Evolutionary conservation across 35 echinoderm and acorn worm species (phyloP).

Genomic region (Acanthaster planci): DNA sequence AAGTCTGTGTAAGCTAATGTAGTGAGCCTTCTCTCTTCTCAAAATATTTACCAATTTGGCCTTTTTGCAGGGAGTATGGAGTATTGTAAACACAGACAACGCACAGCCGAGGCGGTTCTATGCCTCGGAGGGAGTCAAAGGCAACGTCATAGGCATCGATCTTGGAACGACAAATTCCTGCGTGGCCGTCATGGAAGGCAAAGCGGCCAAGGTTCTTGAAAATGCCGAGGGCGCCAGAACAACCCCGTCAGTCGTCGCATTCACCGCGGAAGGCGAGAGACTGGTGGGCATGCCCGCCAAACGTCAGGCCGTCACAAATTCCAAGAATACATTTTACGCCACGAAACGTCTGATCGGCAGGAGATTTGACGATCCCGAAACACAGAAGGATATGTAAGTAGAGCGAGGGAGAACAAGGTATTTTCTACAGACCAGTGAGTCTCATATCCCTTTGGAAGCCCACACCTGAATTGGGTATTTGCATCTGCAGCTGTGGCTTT

Average conservation of each 20-base stretch:
- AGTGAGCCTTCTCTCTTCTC: not conserved
- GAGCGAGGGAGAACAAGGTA: not conserved
- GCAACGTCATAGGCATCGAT: conserved; percentile 88
- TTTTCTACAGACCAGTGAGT: too few relatives aligned
- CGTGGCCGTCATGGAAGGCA: conserved; percentile 97
- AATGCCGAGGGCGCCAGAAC: conserved; percentile 98
- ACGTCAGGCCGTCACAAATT: conserved; percentile 95
- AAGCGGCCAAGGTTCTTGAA: conserved; percentile 80
- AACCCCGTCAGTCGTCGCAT: conserved; percentile 96
- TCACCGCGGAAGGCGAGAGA: conserved; percentile 83
- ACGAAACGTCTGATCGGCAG: conserved; percentile 92
- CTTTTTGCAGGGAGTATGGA: conserved; percentile 67
- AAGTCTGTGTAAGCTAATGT: not conserved
- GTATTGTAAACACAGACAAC: conserved; percentile 48
- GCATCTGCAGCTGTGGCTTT: too few relatives aligned
- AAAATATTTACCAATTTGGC: not conserved
- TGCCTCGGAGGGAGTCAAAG: conserved; percentile 70
- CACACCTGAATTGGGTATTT: too few relatives aligned
- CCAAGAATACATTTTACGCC: conserved; percentile 86
- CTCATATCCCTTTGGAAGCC: too few relatives aligned
- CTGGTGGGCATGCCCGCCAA: conserved; percentile 92
- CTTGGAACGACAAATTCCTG: conserved; percentile 99
- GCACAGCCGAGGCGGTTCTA: conserved; percentile 57
- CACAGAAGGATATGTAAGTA: conserved; percentile 97
- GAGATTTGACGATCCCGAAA: conserved; percentile 80